Evolutionary conservation across 2,888 invertebrate genomes (phyloP).

Genomic region (Pomacea canaliculata): DNA sequence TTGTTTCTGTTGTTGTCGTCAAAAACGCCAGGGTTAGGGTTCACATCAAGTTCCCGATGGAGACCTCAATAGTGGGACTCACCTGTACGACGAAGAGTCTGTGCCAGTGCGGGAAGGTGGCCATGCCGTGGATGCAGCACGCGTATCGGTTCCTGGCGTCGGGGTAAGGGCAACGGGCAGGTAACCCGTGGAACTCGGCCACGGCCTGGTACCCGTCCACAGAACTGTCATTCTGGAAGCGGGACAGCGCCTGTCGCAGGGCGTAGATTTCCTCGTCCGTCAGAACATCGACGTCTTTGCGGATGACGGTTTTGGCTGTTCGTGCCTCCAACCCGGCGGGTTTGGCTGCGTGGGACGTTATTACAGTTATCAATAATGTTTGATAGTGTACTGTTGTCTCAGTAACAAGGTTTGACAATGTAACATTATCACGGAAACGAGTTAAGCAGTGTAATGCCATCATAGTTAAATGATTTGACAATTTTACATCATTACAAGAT

Average conservation of each 20-base stretch:
- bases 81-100: conserved; percentile 32
- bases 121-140: conserved; percentile 36
- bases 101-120: conserved; percentile 41
- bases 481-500: too few species aligned
- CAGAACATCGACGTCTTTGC: conserved; percentile 36
- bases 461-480: too few species aligned
- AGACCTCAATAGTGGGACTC: not conserved
- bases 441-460: too few species aligned
- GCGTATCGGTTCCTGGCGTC: conserved; percentile 33
- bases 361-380: too few species aligned
- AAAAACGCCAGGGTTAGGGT: too few species aligned
- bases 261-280: conserved; percentile 35
- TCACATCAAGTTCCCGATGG: too few species aligned
- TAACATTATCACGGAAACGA: too few species aligned
- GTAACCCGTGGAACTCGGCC: conserved; percentile 43
- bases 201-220: conserved; percentile 42
- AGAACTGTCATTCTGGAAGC: conserved; percentile 38
- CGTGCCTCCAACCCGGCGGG: conserved; percentile 11
- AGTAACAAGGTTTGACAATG: too few species aligned
- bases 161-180: conserved; percentile 37
- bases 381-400: too few species aligned
- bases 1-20: too few species aligned
- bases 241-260: conserved; percentile 36
- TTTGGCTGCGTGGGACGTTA: conserved; percentile 20
- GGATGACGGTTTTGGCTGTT: conserved; percentile 14